Percentiles rank a stretch among this genome's conserved stretches.
Evolutionary conservation across 2,797 vertebrate genomes (phyloP).

Genomic region (Onychomys torridus): DNA sequence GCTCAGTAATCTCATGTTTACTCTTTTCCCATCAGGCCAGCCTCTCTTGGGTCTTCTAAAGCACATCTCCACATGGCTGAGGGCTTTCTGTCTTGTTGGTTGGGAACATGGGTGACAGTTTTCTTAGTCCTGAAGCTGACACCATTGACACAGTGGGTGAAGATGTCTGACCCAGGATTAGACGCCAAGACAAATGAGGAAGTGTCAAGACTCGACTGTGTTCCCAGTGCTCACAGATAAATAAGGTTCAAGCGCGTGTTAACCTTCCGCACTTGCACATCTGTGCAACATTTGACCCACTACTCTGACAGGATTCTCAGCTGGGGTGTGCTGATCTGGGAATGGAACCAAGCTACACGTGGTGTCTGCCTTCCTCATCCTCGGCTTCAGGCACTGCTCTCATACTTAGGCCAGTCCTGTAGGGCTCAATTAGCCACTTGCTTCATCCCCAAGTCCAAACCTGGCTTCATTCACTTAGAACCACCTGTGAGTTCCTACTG

Average conservation of each 20-base stretch:
- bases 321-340: not conserved
- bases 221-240: not conserved
- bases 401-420: not conserved
- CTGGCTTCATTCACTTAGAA: not conserved
- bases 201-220: not conserved
- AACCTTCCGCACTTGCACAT: not conserved
- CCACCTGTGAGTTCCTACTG: not conserved
- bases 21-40: not conserved
- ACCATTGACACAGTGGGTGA: not conserved
- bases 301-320: not conserved
- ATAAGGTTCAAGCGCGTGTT: not conserved
- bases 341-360: not conserved
- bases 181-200: not conserved
- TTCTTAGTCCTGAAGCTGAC: not conserved
- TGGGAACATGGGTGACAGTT: not conserved
- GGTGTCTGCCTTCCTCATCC: not conserved
- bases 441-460: not conserved
- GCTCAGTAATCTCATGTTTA: not conserved
- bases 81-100: not conserved
- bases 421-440: not conserved
- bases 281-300: not conserved
- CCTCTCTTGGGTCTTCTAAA: not conserved
- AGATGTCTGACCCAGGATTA: not conserved
- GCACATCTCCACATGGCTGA: not conserved
- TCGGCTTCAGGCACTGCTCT: not conserved